Base-by-base conservation (phyloP, 2,888 invertebrate genomes). In the Zaprionus lineosus region DNA sequence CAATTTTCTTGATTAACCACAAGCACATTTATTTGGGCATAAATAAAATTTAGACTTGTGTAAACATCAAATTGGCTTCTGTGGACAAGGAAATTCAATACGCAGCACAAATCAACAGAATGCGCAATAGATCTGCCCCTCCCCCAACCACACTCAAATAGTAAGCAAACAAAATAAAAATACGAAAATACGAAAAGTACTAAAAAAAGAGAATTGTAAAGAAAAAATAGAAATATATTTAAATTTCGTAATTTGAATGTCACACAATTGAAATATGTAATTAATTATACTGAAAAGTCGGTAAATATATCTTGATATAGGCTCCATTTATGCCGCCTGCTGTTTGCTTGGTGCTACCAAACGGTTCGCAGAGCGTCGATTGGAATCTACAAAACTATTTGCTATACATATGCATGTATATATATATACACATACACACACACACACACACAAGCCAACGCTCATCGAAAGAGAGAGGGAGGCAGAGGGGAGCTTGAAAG, bases 361-460 rank as follows among this genome's bases (percentile, higher is more conserved):
- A 59, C 47, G 41, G 31, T 65, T 64, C 65, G 29, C 40, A 46
- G 28, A 44, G 53, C 34, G 29, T 83, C 66, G 78, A 78, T 78
- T 59, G 53, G 75, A 83, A 85, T 78, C 78, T 78, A 85, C 68
- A 78, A 83, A 78, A 78, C 85, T 78, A 78, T 78, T 78, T 85
- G 85, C 78, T 85, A 78, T 84, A 73, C 73, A 67, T 26, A 41
- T 16, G 21, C 31, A 24, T 6, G 3, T 33, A 16, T 24, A 5
- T 29, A 29, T n/a, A 29, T 7, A 21, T 7, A 21, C 21, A 21
- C 21, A 21, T 7, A 21, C 21, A 21, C 21, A 21, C 21, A 21
- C 21, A 21, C 21, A 21, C 21, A 21, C 3, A 21, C 21, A 21
- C 7, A 29, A 29, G 5, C 29, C 12, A 11, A 4, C 4, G 29